A percentile compares a stretch with the other conserved stretches of the same genome.
phyloP scores from a whole-genome alignment of 2,113 vertebrate genomes.

The Notechis scutatus region DNA sequence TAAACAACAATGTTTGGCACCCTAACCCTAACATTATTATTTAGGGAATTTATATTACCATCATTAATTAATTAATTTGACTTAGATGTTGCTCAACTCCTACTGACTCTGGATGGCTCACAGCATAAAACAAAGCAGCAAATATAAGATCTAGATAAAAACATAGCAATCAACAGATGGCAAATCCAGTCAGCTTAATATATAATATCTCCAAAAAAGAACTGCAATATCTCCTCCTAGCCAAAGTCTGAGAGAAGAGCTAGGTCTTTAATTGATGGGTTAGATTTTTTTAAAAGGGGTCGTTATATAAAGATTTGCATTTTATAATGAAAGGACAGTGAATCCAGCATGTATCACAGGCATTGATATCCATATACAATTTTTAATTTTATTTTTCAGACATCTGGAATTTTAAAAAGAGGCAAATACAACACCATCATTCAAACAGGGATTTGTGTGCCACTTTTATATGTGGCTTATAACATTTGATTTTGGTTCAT shows the following conservation, averaged over 20 bases:
- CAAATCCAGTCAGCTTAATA: background rate
- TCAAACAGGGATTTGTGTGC: background rate
- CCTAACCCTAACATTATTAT: constrained; percentile 8
- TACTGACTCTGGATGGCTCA: background rate
- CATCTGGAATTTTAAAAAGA: constrained; percentile 14
- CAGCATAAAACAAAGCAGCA: background rate
- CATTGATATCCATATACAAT: background rate
- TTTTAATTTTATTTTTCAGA: constrained; percentile 36
- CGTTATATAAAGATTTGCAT: background rate
- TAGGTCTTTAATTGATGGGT: background rate
- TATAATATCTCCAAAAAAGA: background rate
- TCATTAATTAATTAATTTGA: background rate
- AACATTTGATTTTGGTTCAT: constrained; percentile 4
- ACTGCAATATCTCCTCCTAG: background rate
- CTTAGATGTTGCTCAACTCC: background rate
- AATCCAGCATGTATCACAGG: constrained; percentile 20
- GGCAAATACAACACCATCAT: background rate
- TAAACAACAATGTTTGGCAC: background rate
- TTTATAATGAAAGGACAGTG: constrained; percentile 4
- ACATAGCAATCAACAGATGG: background rate
- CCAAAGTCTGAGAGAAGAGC: background rate
- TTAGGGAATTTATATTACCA: constrained; percentile 9
- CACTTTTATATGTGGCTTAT: constrained; percentile 14
- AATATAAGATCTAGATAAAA: background rate
- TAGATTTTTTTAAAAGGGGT: background rate